Evolutionary conservation across 1,140 invertebrate genomes (phyloP).

Genomic region (Drosophila quadrilineata): DNA sequence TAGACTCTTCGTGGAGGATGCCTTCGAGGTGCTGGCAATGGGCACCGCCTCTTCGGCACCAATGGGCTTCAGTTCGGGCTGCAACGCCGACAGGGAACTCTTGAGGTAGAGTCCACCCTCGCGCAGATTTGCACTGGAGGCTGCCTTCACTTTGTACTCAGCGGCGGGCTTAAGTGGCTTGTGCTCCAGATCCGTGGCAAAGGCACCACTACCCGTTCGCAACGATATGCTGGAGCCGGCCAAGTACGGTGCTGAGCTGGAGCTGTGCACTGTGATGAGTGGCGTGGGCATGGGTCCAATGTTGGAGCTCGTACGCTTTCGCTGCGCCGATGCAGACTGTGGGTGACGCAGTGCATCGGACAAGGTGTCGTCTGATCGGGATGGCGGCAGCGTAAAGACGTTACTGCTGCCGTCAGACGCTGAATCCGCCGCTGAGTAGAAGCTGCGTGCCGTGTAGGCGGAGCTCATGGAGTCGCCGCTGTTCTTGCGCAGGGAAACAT

Average conservation of each 20-base stretch:
- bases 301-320: constrained; percentile 82
- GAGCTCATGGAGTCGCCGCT: constrained; percentile 83
- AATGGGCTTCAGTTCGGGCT: constrained; percentile 59
- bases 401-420: constrained; percentile 55
- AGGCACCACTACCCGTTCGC: constrained; percentile 52
- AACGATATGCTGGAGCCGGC: constrained; percentile 72
- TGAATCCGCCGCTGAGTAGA: constrained; percentile 64
- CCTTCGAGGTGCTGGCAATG: constrained; percentile 57
- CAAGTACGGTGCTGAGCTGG: constrained; percentile 73
- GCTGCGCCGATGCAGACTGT: constrained; percentile 53
- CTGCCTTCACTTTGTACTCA: constrained; percentile 53
- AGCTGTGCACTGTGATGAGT: constrained; percentile 60
- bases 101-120: constrained; percentile 82
- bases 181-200: constrained; percentile 83
- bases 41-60: constrained; percentile 53
- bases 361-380: constrained; percentile 89
- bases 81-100: constrained; percentile 68
- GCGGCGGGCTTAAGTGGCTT: constrained; percentile 52
- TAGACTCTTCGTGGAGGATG: constrained; percentile 58
- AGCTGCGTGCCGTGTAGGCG: constrained; percentile 66
- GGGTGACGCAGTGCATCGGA: constrained; percentile 82
- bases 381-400: constrained; percentile 85
- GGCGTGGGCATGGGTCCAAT: constrained; percentile 61
- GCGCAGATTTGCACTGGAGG: constrained; percentile 66
- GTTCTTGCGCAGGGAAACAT: constrained; percentile 84